Base-by-base conservation (phyloP, 2,797 vertebrate genomes). In the Tragelaphus oryx region DNA sequence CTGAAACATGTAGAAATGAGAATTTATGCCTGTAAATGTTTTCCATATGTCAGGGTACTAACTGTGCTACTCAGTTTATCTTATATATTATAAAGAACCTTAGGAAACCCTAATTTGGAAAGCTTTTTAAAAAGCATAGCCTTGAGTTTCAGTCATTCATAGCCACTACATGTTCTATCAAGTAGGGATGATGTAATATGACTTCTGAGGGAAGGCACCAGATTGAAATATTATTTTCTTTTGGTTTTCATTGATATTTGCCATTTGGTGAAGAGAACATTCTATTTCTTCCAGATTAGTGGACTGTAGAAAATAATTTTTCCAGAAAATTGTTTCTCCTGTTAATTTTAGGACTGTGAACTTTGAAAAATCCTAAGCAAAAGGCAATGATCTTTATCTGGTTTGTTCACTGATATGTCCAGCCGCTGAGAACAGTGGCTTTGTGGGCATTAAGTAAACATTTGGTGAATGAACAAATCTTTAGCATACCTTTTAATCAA, bases 231-330 rank as follows among this genome's bases (percentile, higher is more conserved):
- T 62, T 89, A 78, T 90, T 94, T 95, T 94, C 28, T 94, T 87
- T 65, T 7, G 52, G 55, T 93, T 92, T 95, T 94, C 78, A 41
- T 87, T 89, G 55, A 90, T 93, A 88, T 62, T 93, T 96, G 83
- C 94, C 87, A 96, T 93, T 96, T 96, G 80, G 62, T 95, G 37
- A 84, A 59, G n/a, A 93, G 87, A 96, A 96, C 89, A 75, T 95
- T 95, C 50, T 96, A 13, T 96, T 95, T 95, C 48, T 93, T 95
- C 80, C 76, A 92, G 52, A 97, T 95, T 89, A 93, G 62, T 89
- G 50, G 48, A 91, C 86, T 91, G 48, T 16, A 89, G 54, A 94
- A 93, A 95, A 91, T 5, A 78, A 10, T 57, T 95, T 87, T 96
- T 92, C 57, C 50, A 60, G 54, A 79, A 95, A 95, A 85, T 79